Evolutionary conservation across 2,888 invertebrate species (phyloP).

Genomic region (Synanthedon andrenaeformis): DNA sequence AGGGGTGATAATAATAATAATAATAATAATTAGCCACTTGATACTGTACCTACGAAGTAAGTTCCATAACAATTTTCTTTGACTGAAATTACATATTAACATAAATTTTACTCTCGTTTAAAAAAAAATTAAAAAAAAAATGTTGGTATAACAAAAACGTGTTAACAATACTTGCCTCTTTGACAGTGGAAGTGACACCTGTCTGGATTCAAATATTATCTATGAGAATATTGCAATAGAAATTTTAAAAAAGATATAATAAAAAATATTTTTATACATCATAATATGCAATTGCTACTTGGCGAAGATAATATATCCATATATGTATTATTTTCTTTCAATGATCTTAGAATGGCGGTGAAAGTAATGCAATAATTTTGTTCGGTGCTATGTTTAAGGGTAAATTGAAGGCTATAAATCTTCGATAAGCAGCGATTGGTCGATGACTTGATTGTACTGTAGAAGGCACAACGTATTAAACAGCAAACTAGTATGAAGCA

Average conservation of each 20-base stretch:
- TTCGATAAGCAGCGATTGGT: too few species aligned
- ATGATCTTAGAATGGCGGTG: too few species aligned
- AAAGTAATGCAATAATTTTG: too few species aligned
- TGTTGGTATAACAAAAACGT: conserved; percentile 1
- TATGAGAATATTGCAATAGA: conserved; percentile 25
- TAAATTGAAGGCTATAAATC: too few species aligned
- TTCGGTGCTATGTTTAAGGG: too few species aligned
- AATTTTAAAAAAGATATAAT: conserved; percentile 17
- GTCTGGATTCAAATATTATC: conserved; percentile 49
- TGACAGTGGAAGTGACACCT: conserved; percentile 53
- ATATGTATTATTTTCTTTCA: too few species aligned
- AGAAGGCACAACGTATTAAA: too few species aligned
- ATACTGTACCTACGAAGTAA: conserved; percentile 53
- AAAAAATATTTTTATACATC: neutral
- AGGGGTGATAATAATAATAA: too few species aligned
- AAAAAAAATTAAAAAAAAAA: conserved; percentile 2
- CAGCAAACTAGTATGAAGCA: conserved; percentile 4
- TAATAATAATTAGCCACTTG: neutral
- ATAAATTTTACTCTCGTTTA: conserved; percentile 7
- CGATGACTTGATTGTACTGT: too few species aligned
- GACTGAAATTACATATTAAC: conserved; percentile 43
- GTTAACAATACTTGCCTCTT: conserved; percentile 53
- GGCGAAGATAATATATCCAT: too few species aligned
- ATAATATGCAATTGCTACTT: too few species aligned
- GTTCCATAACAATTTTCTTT: conserved; percentile 57